phyloP scores from a whole-genome alignment of 2,888 invertebrate genomes.

The Meta bourneti region DNA sequence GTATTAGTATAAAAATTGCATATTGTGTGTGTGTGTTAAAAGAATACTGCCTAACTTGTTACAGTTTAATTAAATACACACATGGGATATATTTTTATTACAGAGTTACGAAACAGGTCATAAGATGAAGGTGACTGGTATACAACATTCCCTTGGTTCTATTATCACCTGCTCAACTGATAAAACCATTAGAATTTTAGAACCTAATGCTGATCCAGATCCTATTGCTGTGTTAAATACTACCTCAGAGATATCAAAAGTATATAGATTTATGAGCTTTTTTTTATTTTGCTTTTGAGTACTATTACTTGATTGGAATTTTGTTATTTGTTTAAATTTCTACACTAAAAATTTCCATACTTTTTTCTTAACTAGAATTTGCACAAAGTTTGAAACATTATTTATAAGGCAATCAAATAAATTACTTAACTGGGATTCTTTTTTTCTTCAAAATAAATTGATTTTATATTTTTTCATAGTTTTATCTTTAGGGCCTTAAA shows the following conservation, averaged over 20 bases:
- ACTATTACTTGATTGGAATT: neutral
- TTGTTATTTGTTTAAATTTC: neutral
- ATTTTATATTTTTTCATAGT: no score
- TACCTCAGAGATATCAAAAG: conserved; percentile 67
- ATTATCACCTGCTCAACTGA: conserved; percentile 76
- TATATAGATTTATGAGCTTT: conserved; percentile 9
- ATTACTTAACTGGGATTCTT: no score
- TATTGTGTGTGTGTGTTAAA: no score
- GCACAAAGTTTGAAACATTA: no score
- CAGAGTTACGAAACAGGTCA: conserved; percentile 71
- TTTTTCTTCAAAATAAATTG: no score
- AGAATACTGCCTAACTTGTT: no score
- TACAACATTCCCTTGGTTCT: conserved; percentile 72
- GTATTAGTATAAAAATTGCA: no score
- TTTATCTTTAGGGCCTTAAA: no score
- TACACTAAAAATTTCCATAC: neutral
- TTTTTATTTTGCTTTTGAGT: neutral
- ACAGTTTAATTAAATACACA: no score
- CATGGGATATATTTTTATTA: neutral
- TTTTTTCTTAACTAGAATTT: neutral
- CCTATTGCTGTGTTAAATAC: conserved; percentile 57
- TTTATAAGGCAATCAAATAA: no score
- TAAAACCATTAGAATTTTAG: conserved; percentile 72
- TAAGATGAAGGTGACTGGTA: conserved; percentile 69
- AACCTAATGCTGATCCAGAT: conserved; percentile 71